A percentile compares a stretch with the other conserved stretches of the same genome.
Evolutionary conservation across 2,888 invertebrate genomes (phyloP).

Genomic region (Meganola albula): DNA sequence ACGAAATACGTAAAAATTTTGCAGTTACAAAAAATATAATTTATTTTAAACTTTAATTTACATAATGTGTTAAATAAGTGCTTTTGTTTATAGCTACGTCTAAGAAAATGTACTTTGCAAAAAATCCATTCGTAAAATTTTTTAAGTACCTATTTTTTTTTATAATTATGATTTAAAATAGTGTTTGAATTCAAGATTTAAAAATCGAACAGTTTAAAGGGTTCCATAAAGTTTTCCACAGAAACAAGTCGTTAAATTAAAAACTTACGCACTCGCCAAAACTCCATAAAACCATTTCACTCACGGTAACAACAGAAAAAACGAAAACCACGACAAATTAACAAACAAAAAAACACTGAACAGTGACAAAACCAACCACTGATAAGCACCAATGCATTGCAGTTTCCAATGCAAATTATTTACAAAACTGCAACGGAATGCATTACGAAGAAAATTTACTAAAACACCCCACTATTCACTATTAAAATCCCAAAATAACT

Average conservation of each 20-base stretch:
- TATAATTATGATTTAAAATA: too few species aligned
- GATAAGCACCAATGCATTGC: slow-evolving; percentile 63
- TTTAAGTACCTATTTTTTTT: too few species aligned
- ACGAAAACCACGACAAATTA: slow-evolving; percentile 40
- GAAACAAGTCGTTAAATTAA: too few species aligned
- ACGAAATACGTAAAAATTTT: slow-evolving; percentile 9
- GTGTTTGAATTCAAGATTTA: too few species aligned
- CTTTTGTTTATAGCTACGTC: too few species aligned
- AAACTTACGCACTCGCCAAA: slow-evolving; percentile 34
- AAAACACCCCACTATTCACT: slow-evolving; percentile 20
- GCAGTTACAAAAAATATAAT: too few species aligned
- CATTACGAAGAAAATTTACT: slow-evolving; percentile 41
- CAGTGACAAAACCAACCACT: slow-evolving; percentile 68
- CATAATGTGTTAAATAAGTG: too few species aligned
- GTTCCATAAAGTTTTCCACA: too few species aligned
- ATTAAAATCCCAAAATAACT: slow-evolving; percentile 15
- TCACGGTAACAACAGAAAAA: slow-evolving; percentile 42
- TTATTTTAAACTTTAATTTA: too few species aligned
- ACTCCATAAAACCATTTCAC: slow-evolving; percentile 40
- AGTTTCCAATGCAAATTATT: slow-evolving; percentile 71
- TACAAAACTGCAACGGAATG: slow-evolving; percentile 60
- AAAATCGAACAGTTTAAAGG: too few species aligned
- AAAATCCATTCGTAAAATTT: too few species aligned
- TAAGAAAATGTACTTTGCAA: too few species aligned
- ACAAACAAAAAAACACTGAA: slow-evolving; percentile 58